Evolutionary conservation across 2,113 vertebrate species (phyloP).

Genomic region (Trogon surrucura): DNA sequence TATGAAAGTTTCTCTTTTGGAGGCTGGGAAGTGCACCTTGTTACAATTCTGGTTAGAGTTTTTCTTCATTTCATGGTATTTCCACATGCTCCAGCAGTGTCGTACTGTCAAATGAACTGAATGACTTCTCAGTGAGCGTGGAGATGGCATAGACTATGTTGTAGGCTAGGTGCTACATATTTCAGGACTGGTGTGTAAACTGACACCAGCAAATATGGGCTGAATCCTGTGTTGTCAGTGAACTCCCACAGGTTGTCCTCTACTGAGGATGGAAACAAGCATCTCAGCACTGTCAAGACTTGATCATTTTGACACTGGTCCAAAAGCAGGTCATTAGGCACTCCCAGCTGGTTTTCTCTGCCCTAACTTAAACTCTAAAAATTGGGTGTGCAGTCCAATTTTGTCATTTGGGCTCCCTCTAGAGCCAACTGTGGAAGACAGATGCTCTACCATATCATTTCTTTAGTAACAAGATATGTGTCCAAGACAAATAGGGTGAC

Average conservation of each 20-base stretch:
- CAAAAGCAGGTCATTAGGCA: not conserved
- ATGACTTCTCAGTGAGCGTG: not conserved
- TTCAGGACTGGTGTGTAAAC: not conserved
- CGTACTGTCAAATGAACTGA: not conserved
- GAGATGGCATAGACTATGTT: not conserved
- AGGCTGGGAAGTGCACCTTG: not conserved
- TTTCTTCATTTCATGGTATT: not conserved
- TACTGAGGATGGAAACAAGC: not conserved
- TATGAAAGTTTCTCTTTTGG: not conserved
- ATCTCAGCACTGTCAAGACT: not conserved
- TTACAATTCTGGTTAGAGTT: not conserved
- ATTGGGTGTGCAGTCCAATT: not conserved
- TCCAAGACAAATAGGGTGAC: not conserved
- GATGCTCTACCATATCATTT: not conserved
- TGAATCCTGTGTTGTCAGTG: not conserved
- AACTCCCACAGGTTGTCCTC: not conserved
- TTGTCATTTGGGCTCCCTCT: conserved; percentile 69
- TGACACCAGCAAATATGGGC: not conserved
- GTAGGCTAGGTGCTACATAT: not conserved
- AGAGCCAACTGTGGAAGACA: conserved; percentile 42
- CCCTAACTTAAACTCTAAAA: not conserved
- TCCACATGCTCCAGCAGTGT: not conserved
- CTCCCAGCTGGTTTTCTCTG: not conserved
- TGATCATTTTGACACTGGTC: not conserved
- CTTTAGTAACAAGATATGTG: not conserved